Evolutionary conservation across 2,113 vertebrate genomes (phyloP).

Genomic region (Corythoichthys haematopterus): DNA sequence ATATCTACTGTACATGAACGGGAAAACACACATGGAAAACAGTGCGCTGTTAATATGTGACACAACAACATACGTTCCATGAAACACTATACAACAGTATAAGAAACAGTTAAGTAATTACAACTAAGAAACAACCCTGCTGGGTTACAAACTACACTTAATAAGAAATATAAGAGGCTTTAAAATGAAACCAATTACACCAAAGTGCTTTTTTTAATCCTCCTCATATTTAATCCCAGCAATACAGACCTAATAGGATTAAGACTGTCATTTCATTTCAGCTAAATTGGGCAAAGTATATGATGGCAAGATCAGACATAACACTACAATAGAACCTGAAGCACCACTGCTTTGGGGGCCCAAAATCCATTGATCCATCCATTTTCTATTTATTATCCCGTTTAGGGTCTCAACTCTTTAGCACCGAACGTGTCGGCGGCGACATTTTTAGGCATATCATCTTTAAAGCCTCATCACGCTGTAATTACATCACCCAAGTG

Average conservation of each 20-base stretch:
- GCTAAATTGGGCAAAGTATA: not conserved
- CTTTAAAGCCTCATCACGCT: too few relatives aligned
- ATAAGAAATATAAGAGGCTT: conserved; percentile 10
- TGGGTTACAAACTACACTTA: not conserved
- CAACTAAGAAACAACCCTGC: not conserved
- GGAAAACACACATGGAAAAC: not conserved
- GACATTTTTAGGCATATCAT: too few relatives aligned
- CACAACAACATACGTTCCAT: not conserved
- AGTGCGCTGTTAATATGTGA: not conserved
- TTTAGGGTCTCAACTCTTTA: not conserved
- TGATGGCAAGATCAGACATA: not conserved
- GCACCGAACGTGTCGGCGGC: too few relatives aligned
- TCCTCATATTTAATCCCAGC: conserved; percentile 26
- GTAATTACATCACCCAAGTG: too few relatives aligned
- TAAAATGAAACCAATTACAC: conserved; percentile 26
- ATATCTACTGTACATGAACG: not conserved
- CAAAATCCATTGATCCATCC: not conserved
- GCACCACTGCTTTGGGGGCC: conserved; percentile 1
- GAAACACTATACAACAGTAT: not conserved
- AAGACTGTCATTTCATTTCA: conserved; percentile 8
- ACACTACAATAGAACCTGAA: not conserved
- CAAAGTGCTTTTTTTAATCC: conserved; percentile 24
- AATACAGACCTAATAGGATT: conserved; percentile 23
- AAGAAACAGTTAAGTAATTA: not conserved
- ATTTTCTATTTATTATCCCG: not conserved